Conservation (phyloP, 2,888 invertebrate species). For the Eupithecia exiguata region DNA sequence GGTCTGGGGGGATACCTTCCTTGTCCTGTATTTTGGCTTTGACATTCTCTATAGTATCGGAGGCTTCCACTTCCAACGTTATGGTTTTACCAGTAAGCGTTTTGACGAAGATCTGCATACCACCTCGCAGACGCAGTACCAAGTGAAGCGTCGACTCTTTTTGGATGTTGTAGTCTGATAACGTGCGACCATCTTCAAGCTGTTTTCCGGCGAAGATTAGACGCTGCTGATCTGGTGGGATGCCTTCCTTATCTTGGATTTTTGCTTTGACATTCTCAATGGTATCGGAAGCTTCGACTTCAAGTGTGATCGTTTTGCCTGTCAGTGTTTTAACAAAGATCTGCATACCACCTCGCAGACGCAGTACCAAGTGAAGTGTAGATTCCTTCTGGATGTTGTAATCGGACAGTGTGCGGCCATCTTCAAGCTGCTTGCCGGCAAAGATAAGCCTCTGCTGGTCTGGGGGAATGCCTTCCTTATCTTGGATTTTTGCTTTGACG, state of each 20-base stretch:
- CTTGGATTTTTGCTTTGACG: conserved; percentile 45
- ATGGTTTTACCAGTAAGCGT: conserved; percentile 43
- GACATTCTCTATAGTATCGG: conserved; percentile 42
- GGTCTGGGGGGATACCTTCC: conserved; percentile 46
- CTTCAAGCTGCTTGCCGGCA: conserved; percentile 43
- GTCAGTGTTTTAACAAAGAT: conserved; percentile 45
- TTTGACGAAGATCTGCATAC: conserved; percentile 47
- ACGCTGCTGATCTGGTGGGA: conserved; percentile 44
- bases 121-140: conserved; percentile 43
- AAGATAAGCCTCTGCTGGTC: conserved; percentile 44
- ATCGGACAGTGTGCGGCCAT: conserved; percentile 43
- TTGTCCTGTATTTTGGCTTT: conserved; percentile 47
- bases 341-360: conserved; percentile 46
- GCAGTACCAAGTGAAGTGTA: conserved; percentile 41
- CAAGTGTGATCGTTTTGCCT: conserved; percentile 43
- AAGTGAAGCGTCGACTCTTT: conserved; percentile 44
- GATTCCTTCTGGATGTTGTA: conserved; percentile 46
- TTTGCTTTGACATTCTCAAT: conserved; percentile 45
- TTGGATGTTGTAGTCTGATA: conserved; percentile 45
- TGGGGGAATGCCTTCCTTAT: conserved; percentile 45
- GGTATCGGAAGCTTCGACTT: conserved; percentile 43
- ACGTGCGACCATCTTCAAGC: conserved; percentile 42
- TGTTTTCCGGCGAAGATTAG: conserved; percentile 45
- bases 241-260: conserved; percentile 45
- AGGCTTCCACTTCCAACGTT: conserved; percentile 42